Percentiles rank a stretch among this genome's conserved stretches.
Evolutionary conservation across 2,888 invertebrate genomes (phyloP).

Genomic region (Melanotus villosus): DNA sequence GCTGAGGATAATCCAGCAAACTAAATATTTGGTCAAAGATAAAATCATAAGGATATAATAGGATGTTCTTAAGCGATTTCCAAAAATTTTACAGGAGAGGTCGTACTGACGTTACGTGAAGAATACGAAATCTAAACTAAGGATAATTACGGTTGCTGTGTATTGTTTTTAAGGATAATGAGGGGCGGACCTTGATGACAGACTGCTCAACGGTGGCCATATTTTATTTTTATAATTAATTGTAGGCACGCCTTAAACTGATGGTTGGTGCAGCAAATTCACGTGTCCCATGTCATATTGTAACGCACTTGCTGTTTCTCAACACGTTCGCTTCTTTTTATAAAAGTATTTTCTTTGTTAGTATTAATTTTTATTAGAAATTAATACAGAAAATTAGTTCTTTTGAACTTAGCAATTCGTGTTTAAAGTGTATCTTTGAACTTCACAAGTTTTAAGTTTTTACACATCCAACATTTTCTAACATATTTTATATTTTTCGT

Average conservation of each 20-base stretch:
- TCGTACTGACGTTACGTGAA: slow-evolving; percentile 22
- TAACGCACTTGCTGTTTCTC: slow-evolving; percentile 19
- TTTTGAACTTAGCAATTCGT: no score
- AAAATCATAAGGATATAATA: no score
- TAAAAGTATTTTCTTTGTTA: background rate
- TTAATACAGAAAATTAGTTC: slow-evolving; percentile 16
- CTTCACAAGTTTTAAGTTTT: no score
- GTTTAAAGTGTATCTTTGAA: no score
- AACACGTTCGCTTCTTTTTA: slow-evolving; percentile 13
- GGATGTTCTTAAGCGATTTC: no score
- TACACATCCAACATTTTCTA: no score
- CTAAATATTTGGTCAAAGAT: no score
- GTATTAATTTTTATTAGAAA: slow-evolving; percentile 23
- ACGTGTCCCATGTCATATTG: slow-evolving; percentile 28
- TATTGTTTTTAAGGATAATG: slow-evolving; percentile 52
- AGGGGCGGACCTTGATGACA: slow-evolving; percentile 48
- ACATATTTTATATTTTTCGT: no score
- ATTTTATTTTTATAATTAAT: slow-evolving; percentile 58
- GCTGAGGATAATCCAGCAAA: no score
- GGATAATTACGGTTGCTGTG: slow-evolving; percentile 48
- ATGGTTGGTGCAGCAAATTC: slow-evolving; percentile 43
- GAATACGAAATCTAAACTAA: slow-evolving; percentile 24
- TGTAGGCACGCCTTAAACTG: slow-evolving; percentile 53
- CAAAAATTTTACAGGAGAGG: no score
- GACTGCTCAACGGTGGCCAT: slow-evolving; percentile 53